phyloP scores from a whole-genome alignment of 2,797 vertebrate genomes.

The Notoglanidium macrostoma region DNA sequence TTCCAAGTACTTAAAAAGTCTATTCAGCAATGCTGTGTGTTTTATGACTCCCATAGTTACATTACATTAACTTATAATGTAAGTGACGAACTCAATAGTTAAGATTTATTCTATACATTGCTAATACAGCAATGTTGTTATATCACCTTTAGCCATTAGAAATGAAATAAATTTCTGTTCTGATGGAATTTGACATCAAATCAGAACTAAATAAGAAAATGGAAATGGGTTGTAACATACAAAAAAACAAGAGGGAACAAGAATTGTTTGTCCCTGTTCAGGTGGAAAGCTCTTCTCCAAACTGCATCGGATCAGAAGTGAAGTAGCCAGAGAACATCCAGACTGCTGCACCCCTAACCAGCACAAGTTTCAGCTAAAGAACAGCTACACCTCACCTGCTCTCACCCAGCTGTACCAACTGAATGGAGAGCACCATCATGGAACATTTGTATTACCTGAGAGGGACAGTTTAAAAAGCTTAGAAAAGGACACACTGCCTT shows the following conservation, averaged over 20 bases:
- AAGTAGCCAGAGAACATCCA: constrained; percentile 74
- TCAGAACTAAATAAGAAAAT: too few species aligned
- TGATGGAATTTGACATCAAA: neutral
- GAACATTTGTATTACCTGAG: constrained; percentile 18
- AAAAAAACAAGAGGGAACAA: neutral
- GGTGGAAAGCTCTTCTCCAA: constrained; percentile 90
- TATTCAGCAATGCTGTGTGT: neutral
- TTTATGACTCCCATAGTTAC: neutral
- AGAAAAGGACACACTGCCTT: constrained; percentile 62
- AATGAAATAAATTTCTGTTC: neutral
- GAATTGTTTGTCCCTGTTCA: constrained; percentile 54
- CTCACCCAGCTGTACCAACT: constrained; percentile 71
- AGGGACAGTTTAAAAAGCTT: constrained; percentile 60
- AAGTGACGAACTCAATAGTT: neutral
- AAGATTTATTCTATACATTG: neutral
- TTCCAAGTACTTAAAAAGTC: neutral
- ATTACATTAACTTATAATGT: neutral
- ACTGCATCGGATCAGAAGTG: constrained; percentile 74
- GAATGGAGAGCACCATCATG: constrained; percentile 38
- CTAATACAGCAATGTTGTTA: neutral
- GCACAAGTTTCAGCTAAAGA: constrained; percentile 72
- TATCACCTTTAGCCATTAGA: neutral
- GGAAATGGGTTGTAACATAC: neutral
- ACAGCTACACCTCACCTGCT: constrained; percentile 75
- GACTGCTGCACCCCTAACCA: constrained; percentile 72